phyloP scores from a whole-genome alignment of 2,888 invertebrate genomes.

The Cepaea hortensis region DNA sequence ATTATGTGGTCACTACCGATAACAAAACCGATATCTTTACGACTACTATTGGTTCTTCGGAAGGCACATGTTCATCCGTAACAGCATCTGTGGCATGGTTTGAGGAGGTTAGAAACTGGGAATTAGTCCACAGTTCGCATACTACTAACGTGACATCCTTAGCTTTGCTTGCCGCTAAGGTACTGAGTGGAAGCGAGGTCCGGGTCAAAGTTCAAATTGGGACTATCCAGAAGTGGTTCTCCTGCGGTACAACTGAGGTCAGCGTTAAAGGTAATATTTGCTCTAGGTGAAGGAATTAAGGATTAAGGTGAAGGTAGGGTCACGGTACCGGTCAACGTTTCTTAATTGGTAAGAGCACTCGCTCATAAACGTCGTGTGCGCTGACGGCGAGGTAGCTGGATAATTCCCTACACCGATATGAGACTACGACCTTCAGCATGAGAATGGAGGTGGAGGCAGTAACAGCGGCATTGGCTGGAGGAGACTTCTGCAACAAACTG shows the following conservation, averaged over 20 bases:
- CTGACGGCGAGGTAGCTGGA: no score
- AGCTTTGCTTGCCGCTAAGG: not conserved
- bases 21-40: not conserved
- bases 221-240: not conserved
- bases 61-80: not conserved
- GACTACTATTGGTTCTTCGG: not conserved
- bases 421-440: no score
- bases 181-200: not conserved
- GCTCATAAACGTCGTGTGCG: no score
- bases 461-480: no score
- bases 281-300: not conserved
- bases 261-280: not conserved
- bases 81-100: not conserved
- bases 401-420: not conserved
- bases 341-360: no score
- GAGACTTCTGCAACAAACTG: no score
- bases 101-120: slow-evolving; percentile 9
- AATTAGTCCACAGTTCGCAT: not conserved
- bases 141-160: not conserved
- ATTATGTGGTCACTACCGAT: not conserved
- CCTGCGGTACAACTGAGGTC: not conserved
- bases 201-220: not conserved
- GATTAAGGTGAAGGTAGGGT: not conserved
- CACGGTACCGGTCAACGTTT: not conserved
- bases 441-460: no score